phyloP scores from a whole-genome alignment of 2,113 vertebrate genomes.

The Lasiurus borealis region DNA sequence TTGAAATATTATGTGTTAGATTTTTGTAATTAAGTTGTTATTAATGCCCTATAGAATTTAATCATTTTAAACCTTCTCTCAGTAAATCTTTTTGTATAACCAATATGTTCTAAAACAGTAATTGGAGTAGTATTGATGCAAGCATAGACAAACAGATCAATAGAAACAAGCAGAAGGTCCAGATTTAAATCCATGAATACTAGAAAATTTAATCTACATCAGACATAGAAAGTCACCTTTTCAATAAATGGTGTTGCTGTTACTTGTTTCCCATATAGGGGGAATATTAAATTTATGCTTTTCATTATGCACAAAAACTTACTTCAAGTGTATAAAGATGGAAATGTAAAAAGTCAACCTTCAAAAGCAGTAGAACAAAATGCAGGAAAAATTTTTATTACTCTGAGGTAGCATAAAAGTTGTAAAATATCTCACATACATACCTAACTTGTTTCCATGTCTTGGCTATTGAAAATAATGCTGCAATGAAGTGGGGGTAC shows the following conservation, averaged over 20 bases:
- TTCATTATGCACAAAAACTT: neutral
- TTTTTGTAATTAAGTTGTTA: constrained; percentile 26
- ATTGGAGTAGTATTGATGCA: neutral
- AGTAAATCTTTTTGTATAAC: constrained; percentile 9
- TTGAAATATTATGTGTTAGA: neutral
- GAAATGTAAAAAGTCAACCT: constrained; percentile 20
- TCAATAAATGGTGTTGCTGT: neutral
- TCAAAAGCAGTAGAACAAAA: neutral
- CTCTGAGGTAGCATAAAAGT: neutral
- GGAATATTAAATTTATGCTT: neutral
- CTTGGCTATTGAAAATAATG: neutral
- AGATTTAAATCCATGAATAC: neutral
- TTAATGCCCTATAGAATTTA: neutral
- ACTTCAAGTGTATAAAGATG: constrained; percentile 20
- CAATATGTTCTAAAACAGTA: neutral
- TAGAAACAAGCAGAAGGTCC: neutral
- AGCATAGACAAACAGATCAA: neutral
- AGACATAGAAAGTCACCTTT: neutral
- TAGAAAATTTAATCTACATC: neutral
- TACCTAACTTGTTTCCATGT: neutral
- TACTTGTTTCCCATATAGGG: neutral
- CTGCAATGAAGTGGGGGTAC: neutral
- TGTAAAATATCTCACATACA: neutral
- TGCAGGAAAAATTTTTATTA: neutral
- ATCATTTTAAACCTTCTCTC: neutral